A percentile compares a stretch with the other conserved stretches of the same genome.
phyloP scores from a whole-genome alignment of 2,888 invertebrate species.

The Eupithecia tripunctaria region DNA sequence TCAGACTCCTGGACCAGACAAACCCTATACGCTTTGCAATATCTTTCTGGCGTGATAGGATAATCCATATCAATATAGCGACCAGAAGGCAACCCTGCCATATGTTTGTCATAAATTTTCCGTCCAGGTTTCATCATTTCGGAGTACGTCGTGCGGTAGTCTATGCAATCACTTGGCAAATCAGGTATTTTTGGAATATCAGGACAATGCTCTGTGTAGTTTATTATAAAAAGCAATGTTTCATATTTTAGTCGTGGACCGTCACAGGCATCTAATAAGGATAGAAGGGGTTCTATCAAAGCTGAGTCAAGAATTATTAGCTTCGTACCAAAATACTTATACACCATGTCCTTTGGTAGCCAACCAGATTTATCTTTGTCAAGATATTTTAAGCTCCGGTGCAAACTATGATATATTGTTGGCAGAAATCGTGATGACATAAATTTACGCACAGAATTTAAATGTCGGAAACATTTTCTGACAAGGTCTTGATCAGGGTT shows the following conservation, averaged over 20 bases:
- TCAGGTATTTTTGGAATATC: slow-evolving; percentile 61
- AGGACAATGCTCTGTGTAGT: slow-evolving; percentile 58
- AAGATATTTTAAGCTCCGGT: slow-evolving; percentile 52
- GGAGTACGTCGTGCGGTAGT: slow-evolving; percentile 57
- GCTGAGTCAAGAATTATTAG: slow-evolving; percentile 59
- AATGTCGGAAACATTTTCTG: slow-evolving; percentile 62
- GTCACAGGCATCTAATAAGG: slow-evolving; percentile 62
- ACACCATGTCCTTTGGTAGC: slow-evolving; percentile 65
- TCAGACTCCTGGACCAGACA: slow-evolving; percentile 57
- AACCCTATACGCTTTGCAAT: slow-evolving; percentile 50
- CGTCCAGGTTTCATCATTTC: slow-evolving; percentile 57
- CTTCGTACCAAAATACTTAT: slow-evolving; percentile 62
- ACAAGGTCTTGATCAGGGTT: slow-evolving; percentile 61
- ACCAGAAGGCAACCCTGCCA: slow-evolving; percentile 58
- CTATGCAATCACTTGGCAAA: slow-evolving; percentile 46
- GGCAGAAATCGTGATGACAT: slow-evolving; percentile 48
- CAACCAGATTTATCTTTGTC: slow-evolving; percentile 64
- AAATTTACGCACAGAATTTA: slow-evolving; percentile 60
- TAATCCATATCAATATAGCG: slow-evolving; percentile 57
- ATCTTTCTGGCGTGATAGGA: slow-evolving; percentile 50
- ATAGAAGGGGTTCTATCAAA: slow-evolving; percentile 67
- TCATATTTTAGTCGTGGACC: slow-evolving; percentile 67
- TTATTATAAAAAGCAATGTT: slow-evolving; percentile 66
- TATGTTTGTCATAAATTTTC: slow-evolving; percentile 36
- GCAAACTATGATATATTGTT: slow-evolving; percentile 49